phyloP scores from a whole-genome alignment of 2,113 vertebrate species.

The Pseudopodoces humilis region DNA sequence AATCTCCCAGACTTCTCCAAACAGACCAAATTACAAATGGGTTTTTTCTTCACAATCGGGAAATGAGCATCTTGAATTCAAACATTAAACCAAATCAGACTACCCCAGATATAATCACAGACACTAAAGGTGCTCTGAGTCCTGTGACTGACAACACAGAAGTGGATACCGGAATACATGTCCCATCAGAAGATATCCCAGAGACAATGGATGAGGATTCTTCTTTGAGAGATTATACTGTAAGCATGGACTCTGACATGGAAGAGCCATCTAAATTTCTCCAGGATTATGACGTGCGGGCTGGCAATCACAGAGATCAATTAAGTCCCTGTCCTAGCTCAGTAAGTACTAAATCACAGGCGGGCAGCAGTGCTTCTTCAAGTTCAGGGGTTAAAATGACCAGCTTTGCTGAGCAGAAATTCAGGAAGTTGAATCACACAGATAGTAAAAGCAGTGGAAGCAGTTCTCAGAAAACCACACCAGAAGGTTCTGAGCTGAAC shows the following conservation, averaged over 20 bases:
- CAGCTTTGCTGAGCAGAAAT: conserved; percentile 96
- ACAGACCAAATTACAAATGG: conserved; percentile 83
- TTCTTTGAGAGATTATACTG: conserved; percentile 92
- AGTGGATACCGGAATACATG: conserved; percentile 93
- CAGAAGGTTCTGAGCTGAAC: conserved; percentile 89
- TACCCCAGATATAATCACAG: conserved; percentile 78
- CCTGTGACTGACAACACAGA: conserved; percentile 87
- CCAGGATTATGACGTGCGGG: conserved; percentile 83
- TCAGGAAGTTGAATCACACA: conserved; percentile 84
- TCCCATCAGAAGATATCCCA: conserved; percentile 93
- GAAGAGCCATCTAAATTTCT: conserved; percentile 80
- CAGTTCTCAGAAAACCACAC: conserved; percentile 92
- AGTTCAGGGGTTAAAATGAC: conserved; percentile 90
- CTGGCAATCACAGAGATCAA: conserved; percentile 73
- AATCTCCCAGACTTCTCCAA: conserved; percentile 74
- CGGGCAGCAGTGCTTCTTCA: conserved; percentile 88
- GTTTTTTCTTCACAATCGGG: conserved; percentile 91
- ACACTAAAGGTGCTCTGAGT: conserved; percentile 81
- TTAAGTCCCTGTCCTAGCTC: conserved; percentile 87
- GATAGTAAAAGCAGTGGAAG: conserved; percentile 85
- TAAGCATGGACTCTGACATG: conserved; percentile 93
- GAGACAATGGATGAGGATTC: conserved; percentile 96
- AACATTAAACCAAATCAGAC: conserved; percentile 70
- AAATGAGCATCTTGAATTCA: conserved; percentile 72
- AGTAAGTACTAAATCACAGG: conserved; percentile 86